Percentiles rank a stretch among this genome's conserved stretches.
Evolutionary conservation across 2,888 invertebrate genomes (phyloP).

Genomic region (Chironomus riparius): DNA sequence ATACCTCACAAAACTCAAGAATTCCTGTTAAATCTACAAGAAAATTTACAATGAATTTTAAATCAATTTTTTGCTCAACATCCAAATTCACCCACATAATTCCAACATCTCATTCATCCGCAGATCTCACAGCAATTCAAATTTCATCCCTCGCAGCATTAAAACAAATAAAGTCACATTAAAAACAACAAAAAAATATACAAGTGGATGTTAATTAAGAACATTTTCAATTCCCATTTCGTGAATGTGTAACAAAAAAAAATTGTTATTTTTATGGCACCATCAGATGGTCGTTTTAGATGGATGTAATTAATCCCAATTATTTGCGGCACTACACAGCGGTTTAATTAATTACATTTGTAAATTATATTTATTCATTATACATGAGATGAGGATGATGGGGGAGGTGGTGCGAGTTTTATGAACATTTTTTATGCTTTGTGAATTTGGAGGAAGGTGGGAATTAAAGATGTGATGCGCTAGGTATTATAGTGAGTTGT

Average conservation of each 20-base stretch:
- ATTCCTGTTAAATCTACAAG: neutral
- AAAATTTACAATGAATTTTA: neutral
- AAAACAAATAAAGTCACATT: neutral
- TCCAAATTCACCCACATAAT: neutral
- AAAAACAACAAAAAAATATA: neutral
- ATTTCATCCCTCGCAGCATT: neutral
- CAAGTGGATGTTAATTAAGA: slow-evolving; percentile 6
- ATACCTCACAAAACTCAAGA: neutral
- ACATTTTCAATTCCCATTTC: neutral
- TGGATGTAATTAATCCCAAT: slow-evolving; percentile 23
- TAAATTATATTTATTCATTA: neutral
- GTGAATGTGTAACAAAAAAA: no score
- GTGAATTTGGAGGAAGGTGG: no score
- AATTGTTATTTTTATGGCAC: slow-evolving; percentile 13
- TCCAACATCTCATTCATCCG: neutral
- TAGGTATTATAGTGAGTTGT: no score
- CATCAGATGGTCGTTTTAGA: slow-evolving; percentile 9
- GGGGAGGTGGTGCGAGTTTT: neutral
- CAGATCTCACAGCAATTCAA: neutral
- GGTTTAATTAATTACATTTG: slow-evolving; percentile 10
- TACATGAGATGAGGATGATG: neutral
- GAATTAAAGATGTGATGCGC: no score
- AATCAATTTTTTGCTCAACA: neutral
- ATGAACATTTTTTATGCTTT: no score
- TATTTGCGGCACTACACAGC: neutral